Base-by-base conservation (phyloP, 2,888 invertebrate genomes). In the Abscondita cerata region DNA sequence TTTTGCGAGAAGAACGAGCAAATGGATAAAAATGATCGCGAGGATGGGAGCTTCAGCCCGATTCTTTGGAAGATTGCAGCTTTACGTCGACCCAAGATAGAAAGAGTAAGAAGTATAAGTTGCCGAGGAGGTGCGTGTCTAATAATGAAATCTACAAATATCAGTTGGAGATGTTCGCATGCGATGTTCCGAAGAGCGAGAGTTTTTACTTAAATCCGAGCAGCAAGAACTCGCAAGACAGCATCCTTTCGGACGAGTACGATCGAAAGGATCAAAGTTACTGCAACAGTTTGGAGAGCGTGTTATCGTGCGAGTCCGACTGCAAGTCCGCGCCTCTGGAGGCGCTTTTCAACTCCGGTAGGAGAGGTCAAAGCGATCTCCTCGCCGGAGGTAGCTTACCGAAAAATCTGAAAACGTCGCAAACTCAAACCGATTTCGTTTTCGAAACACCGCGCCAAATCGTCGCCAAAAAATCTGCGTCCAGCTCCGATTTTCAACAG, bases 271-370 rank as follows among this genome's bases (percentile, higher is more conserved):
- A 68, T 18, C 61, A 87, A 72, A 87, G 86, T 2, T 89, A 89
- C 72, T 91, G 90, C 73, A 89, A 90, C 72, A 92, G 92, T 58
- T 84, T 92, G 72, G 93, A 93, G 75, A 92, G 92, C 72, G 87
- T 93, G 3, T 76, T 93, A 0, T 92, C 92, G 0, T 93, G 92
- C 76, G 92, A 92, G 66, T 91, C 90, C 0, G 85, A 86, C 68
- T 91, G 90, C 4, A 90, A 90, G 77, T 91, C 91, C 55, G 92
- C 91, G 0, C 92, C 92, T 0, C 76, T 92, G 33, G 92, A 91
- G 77, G 87, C 88, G 76, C 76, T 90, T 0, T 89, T 90, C 62
- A 86, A 86, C 72, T 55, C 64, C 1, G 54, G 55, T 34, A 59
- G 52, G 36, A 64, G 48, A 48, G 55, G 56, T 2, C 46, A 34